Percentiles rank a stretch among this genome's conserved stretches.
These are phyloP conservation scores for Ptilonorhynchus violaceus DNA, from an alignment of 2,113 vertebrate species.

Conservation along the genomic window DNA sequence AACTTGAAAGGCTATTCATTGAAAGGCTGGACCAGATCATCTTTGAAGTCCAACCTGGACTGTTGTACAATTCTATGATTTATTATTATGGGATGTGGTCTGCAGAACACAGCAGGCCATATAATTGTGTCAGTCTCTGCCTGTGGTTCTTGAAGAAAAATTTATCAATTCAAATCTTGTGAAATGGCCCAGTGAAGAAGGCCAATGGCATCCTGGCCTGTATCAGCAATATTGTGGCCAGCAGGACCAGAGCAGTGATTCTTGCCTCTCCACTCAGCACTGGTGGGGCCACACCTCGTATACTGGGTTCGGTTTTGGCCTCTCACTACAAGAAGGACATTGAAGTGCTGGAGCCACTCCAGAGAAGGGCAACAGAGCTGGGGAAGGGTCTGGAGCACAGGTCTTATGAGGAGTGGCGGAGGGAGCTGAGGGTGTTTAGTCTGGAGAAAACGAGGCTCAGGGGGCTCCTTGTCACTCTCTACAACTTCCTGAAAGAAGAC, in stretches of 20 bases:
- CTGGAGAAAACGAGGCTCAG: neutral
- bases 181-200: neutral
- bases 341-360: accelerated
- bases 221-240: neutral
- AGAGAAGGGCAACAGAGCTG: neutral
- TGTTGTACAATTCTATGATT: neutral
- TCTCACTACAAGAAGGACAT: neutral
- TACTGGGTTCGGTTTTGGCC: neutral
- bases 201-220: neutral
- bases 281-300: no score
- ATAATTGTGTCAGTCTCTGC: neutral
- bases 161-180: neutral
- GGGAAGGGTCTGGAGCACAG: neutral
- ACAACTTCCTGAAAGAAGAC: neutral
- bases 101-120: neutral
- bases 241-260: neutral
- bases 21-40: neutral
- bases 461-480: accelerated
- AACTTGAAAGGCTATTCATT: neutral
- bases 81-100: accelerated
- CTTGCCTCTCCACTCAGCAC: neutral
- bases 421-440: neutral
- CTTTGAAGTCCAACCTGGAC: neutral
- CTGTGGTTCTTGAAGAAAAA: neutral
- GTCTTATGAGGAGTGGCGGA: neutral